phyloP scores from a whole-genome alignment of 2,797 vertebrate genomes.

The Paedocypris micromegethes region DNA sequence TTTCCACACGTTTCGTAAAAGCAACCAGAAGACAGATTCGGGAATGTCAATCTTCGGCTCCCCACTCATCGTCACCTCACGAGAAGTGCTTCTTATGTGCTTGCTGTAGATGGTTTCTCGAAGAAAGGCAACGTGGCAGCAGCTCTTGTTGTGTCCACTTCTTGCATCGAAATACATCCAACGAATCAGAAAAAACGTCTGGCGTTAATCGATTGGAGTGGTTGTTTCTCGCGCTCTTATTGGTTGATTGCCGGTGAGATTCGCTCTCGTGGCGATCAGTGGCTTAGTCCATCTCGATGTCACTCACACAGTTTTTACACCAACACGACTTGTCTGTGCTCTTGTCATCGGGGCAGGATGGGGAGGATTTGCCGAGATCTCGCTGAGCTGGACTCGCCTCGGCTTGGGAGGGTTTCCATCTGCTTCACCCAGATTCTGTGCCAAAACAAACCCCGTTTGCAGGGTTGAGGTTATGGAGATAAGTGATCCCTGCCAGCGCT shows the following conservation, averaged over 20 bases:
- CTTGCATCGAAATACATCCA: not conserved
- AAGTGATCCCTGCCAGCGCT: conserved; percentile 38
- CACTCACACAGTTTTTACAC: conserved; percentile 12
- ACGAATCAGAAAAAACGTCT: not conserved
- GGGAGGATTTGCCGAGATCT: conserved; percentile 12
- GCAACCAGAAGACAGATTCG: conserved; percentile 11
- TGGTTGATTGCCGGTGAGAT: conserved; percentile 12
- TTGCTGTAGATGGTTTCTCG: not conserved
- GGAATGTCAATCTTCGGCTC: conserved; percentile 40
- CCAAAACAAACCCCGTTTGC: conserved; percentile 17
- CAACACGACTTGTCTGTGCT: conserved; percentile 11
- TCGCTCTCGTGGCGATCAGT: not conserved
- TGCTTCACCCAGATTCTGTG: conserved; percentile 1
- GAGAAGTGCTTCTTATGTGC: not conserved
- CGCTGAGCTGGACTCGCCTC: conserved; percentile 5
- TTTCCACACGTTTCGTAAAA: conserved; percentile 10
- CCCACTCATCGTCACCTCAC: conserved; percentile 1
- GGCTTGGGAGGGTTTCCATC: conserved; percentile 26
- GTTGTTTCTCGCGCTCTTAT: conserved; percentile 14
- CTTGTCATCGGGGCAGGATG: conserved; percentile 4
- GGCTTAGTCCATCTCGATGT: conserved; percentile 25
- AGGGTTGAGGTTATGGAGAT: conserved; percentile 19
- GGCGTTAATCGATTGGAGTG: conserved; percentile 7
- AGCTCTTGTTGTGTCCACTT: conserved; percentile 3
- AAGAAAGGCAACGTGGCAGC: conserved; percentile 28